phyloP scores from a whole-genome alignment of 1,140 invertebrate species.

The Theocolax elegans region DNA sequence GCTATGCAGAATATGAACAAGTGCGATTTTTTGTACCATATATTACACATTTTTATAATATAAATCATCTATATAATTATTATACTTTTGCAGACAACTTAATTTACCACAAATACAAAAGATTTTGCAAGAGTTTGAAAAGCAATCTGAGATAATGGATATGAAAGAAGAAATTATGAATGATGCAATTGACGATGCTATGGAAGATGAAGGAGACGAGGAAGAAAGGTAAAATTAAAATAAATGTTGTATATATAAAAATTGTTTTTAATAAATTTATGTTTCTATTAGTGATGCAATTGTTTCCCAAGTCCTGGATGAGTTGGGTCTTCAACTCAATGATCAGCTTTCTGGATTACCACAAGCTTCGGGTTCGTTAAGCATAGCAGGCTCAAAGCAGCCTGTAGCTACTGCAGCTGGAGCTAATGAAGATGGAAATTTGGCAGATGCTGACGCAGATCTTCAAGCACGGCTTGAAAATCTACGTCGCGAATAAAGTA shows the following conservation, averaged over 20 bases:
- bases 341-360: conserved; percentile 90
- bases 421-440: conserved; percentile 68
- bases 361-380: conserved; percentile 68
- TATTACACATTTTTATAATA: not conserved
- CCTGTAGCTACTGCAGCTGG: conserved; percentile 70
- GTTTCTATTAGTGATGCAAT: conserved; percentile 80
- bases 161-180: conserved; percentile 99
- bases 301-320: conserved; percentile 94
- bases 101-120: conserved; percentile 99
- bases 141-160: conserved; percentile 99
- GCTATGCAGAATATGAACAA: conserved; percentile 99
- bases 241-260: not conserved
- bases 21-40: conserved; percentile 59
- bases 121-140: conserved; percentile 99
- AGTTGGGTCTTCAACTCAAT: conserved; percentile 93
- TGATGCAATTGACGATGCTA: conserved; percentile 99
- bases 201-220: conserved; percentile 98
- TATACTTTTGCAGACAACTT: conserved; percentile 75
- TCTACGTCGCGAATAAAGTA: conserved; percentile 84
- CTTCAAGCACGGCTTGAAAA: conserved; percentile 95
- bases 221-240: conserved; percentile 85
- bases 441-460: conserved; percentile 92
- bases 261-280: not conserved
- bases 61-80: not conserved
- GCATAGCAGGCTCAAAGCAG: conserved; percentile 64